These are phyloP conservation scores for Cantharis rustica DNA, from an alignment of 2,888 invertebrate species.

Conservation along the genomic window DNA sequence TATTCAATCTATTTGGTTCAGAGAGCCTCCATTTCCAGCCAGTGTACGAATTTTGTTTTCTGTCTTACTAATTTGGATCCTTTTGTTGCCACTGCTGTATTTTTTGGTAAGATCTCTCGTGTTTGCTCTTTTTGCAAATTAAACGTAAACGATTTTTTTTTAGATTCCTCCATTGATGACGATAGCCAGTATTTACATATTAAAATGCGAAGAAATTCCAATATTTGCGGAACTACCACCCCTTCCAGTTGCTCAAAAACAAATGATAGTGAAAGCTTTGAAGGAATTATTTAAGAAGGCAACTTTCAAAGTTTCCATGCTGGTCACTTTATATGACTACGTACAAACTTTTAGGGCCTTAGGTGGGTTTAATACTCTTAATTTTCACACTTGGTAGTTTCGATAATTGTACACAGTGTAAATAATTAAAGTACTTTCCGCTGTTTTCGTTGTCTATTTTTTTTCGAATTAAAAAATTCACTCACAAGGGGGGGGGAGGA, in stretches of 20 bases:
- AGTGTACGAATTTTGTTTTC: conserved; percentile 16
- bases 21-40: conserved; percentile 15
- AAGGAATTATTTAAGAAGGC: conserved; percentile 15
- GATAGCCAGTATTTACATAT: neutral
- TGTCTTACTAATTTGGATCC: neutral
- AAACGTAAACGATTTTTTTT: neutral
- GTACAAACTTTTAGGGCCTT: conserved; percentile 17
- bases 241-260: neutral
- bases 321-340: conserved; percentile 14
- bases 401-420: neutral
- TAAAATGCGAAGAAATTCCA: conserved; percentile 6
- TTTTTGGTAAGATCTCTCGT: conserved; percentile 5
- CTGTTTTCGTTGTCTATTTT: neutral
- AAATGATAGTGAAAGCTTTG: neutral
- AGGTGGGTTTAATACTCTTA: conserved; percentile 6
- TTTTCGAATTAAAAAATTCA: no score
- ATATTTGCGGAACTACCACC: neutral
- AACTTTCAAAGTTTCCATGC: conserved; percentile 11
- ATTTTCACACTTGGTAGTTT: neutral
- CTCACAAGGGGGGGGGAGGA: no score
- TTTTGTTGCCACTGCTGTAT: conserved; percentile 14
- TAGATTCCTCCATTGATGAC: conserved; percentile 11
- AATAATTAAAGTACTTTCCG: neutral
- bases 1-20: conserved; percentile 11
- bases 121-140: neutral